phyloP scores from a whole-genome alignment of 2,797 vertebrate genomes.

The Megaceryle alcyon region DNA sequence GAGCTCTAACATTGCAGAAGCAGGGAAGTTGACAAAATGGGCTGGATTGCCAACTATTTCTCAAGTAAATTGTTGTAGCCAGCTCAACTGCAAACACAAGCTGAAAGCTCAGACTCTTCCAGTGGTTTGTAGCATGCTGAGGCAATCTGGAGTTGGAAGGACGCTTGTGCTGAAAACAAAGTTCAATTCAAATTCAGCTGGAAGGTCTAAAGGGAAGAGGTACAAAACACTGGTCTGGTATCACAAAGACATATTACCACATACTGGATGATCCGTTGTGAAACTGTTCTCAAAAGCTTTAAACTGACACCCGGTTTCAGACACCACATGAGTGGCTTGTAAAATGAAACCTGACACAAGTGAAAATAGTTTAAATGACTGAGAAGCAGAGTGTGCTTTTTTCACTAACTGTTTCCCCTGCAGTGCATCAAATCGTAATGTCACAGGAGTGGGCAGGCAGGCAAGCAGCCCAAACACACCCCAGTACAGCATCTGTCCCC shows the following conservation, averaged over 20 bases:
- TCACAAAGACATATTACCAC: background rate
- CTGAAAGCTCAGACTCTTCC: background rate
- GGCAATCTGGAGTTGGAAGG: background rate
- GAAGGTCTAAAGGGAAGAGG: background rate
- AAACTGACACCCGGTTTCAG: background rate
- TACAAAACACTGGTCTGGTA: background rate
- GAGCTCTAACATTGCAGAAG: conserved; percentile 11
- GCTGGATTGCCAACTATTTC: conserved; percentile 9
- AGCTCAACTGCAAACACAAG: background rate
- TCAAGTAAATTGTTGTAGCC: background rate
- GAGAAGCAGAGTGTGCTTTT: background rate
- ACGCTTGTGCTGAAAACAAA: background rate
- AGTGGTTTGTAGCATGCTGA: background rate
- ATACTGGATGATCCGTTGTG: background rate
- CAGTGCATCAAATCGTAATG: background rate
- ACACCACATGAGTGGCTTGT: background rate
- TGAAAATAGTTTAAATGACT: background rate
- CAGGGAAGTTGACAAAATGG: conserved; percentile 8
- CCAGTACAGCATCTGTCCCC: background rate
- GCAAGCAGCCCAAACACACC: background rate
- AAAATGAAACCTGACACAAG: conserved; percentile 3
- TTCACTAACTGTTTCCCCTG: background rate
- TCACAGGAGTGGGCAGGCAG: background rate
- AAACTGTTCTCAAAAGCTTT: conserved; percentile 41
- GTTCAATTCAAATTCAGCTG: background rate